Evolutionary conservation across 2,888 invertebrate species (phyloP).

Genomic region (Allolobophora icterica): DNA sequence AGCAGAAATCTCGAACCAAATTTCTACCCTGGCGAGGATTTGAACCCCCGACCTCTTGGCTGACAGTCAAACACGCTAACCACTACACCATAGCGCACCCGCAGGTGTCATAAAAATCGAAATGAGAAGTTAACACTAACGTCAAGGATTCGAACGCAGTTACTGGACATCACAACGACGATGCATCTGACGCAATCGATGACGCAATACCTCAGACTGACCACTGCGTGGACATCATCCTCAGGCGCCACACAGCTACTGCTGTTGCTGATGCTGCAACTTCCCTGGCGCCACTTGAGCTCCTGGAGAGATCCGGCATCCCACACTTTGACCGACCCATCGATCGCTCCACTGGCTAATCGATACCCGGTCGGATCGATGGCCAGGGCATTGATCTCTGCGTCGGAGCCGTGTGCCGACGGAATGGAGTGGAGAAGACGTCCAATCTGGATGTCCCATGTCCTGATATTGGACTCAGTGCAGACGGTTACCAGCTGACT

Average conservation of each 20-base stretch:
- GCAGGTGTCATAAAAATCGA: too few relatives aligned
- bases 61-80: too few relatives aligned
- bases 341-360: constrained; percentile 60
- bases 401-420: constrained; percentile 58
- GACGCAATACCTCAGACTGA: constrained; percentile 49
- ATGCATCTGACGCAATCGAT: constrained; percentile 52
- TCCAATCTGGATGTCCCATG: constrained; percentile 63
- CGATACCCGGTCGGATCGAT: constrained; percentile 61
- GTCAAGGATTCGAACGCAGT: constrained; percentile 55
- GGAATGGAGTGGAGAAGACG: constrained; percentile 58
- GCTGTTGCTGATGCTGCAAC: constrained; percentile 2
- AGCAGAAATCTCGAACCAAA: too few relatives aligned
- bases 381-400: constrained; percentile 61
- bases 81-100: too few relatives aligned
- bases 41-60: too few relatives aligned
- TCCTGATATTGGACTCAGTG: constrained; percentile 61
- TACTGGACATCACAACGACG: constrained; percentile 59
- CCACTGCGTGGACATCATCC: constrained; percentile 50
- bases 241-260: background rate
- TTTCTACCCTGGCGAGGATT: too few relatives aligned
- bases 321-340: constrained; percentile 64
- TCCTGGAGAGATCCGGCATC: constrained; percentile 64
- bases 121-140: constrained; percentile 28
- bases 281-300: constrained; percentile 53
- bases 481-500: constrained; percentile 62